Percentiles rank a stretch among this genome's conserved stretches.
phyloP scores from a whole-genome alignment of 2,888 invertebrate species.

The Stenichneumon culpator region DNA sequence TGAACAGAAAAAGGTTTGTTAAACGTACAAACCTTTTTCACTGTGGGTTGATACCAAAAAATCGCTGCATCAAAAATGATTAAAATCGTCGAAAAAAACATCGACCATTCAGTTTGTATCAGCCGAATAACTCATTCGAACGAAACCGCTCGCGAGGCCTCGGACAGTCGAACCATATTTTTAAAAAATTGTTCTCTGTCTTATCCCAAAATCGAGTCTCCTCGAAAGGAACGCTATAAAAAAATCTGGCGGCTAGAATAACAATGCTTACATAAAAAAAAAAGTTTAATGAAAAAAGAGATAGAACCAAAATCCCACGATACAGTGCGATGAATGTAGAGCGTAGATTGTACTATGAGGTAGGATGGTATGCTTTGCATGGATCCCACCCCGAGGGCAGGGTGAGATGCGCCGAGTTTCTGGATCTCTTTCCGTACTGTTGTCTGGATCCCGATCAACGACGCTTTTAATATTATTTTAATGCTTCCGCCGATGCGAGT shows the following conservation, averaged over 20 bases:
- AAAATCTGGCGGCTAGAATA: neutral
- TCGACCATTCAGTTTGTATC: too few species aligned
- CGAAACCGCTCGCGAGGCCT: too few species aligned
- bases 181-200: too few species aligned
- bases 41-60: too few species aligned
- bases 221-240: neutral
- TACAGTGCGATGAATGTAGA: neutral
- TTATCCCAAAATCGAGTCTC: neutral
- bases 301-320: constrained; percentile 46
- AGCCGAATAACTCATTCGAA: too few species aligned
- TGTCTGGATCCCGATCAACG: constrained; percentile 2
- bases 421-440: neutral
- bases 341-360: too few species aligned
- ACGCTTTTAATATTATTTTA: neutral
- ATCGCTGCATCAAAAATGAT: too few species aligned
- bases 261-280: neutral
- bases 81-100: too few species aligned
- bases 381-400: constrained; percentile 64
- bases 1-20: too few species aligned
- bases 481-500: constrained; percentile 37
- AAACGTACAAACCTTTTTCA: too few species aligned
- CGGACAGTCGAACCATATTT: too few species aligned
- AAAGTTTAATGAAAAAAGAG: constrained; percentile 24
- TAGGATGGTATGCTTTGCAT: constrained; percentile 14
- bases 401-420: constrained; percentile 64